These are phyloP conservation scores for Rhabdomys dilectus DNA, from an alignment of 2,113 vertebrate genomes.

Conservation along the genomic window DNA sequence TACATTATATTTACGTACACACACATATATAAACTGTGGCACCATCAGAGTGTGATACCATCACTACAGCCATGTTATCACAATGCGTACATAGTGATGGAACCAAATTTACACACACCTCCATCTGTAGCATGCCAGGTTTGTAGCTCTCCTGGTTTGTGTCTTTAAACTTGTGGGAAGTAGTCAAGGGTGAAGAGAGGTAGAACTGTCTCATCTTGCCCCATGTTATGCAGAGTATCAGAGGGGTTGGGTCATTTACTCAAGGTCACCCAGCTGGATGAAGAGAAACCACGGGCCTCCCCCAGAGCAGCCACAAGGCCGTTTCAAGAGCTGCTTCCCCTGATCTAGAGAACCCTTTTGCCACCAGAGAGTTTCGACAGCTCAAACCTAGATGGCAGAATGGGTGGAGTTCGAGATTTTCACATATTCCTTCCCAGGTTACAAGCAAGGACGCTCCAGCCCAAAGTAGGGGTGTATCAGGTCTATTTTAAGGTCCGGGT, in stretches of 20 bases:
- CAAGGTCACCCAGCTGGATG: slow-evolving; percentile 54
- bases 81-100: no score
- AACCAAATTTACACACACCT: rapidly evolving
- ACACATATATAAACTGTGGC: background rate
- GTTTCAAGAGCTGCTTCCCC: slow-evolving; percentile 46
- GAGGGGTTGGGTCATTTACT: background rate
- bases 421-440: slow-evolving; percentile 10
- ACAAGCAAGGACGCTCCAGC: background rate
- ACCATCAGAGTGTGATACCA: background rate
- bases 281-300: background rate
- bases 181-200: background rate
- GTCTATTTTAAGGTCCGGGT: background rate
- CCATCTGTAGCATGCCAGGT: background rate
- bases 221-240: background rate
- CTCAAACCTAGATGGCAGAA: slow-evolving; percentile 38
- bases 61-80: background rate
- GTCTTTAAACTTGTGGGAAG: background rate
- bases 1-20: background rate
- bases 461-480: slow-evolving; percentile 26
- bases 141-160: background rate
- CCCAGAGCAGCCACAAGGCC: background rate
- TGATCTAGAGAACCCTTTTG: slow-evolving; percentile 11
- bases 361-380: background rate
- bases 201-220: background rate
- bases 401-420: slow-evolving; percentile 39